Percentiles rank a stretch among this genome's conserved stretches.
Conservation (phyloP, 2,113 vertebrate species). For the Chitala chitala region DNA sequence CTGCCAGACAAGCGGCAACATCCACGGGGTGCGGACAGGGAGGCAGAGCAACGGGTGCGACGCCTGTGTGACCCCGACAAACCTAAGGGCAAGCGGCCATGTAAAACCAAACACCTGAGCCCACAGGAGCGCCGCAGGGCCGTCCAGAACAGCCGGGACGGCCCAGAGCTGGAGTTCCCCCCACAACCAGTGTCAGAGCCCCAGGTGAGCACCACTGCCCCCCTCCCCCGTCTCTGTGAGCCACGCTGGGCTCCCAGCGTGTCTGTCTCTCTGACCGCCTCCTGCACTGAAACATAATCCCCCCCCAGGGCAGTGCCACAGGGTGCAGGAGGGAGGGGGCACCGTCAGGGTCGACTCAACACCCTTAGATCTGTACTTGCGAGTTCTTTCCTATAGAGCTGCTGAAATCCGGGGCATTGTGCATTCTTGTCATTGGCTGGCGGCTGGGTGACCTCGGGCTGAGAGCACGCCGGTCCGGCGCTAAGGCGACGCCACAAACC, state of each 20-base stretch:
- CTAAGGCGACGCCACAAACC: neutral
- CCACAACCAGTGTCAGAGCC: neutral
- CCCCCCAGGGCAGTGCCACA: neutral
- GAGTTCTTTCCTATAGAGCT: neutral
- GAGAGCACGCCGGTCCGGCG: neutral
- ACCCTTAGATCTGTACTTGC: neutral
- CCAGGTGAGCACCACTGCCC: neutral
- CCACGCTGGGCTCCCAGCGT: neutral
- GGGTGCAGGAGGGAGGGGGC: neutral
- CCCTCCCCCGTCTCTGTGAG: neutral
- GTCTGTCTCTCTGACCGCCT: neutral
- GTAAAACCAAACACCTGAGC: conserved; percentile 79
- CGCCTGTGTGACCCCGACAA: conserved; percentile 72
- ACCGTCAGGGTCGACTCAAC: neutral
- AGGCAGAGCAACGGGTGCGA: conserved; percentile 64
- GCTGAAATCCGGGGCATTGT: neutral
- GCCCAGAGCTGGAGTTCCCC: conserved; percentile 28
- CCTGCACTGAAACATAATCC: neutral
- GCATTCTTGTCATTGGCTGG: neutral
- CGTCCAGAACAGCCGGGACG: conserved; percentile 64
- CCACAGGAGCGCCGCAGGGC: conserved; percentile 65
- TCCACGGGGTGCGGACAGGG: conserved; percentile 65
- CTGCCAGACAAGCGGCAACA: conserved; percentile 61
- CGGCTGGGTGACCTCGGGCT: neutral
- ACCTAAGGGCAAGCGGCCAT: conserved; percentile 77